Base-by-base conservation (phyloP, 2,888 invertebrate species). In the Scrobipalpa costella region DNA sequence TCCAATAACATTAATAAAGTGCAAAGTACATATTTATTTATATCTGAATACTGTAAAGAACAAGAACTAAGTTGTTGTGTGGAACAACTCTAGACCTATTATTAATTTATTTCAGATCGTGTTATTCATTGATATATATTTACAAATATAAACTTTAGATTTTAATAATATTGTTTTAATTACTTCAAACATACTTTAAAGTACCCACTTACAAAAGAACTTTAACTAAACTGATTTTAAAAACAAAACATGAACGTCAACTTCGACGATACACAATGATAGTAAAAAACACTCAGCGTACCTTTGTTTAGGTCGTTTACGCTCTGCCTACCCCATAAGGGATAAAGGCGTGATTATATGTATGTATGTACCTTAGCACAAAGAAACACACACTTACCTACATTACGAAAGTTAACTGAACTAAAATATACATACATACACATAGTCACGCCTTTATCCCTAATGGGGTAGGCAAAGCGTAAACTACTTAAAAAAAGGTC, bases 131-230 rank as follows among this genome's bases (percentile, higher is more conserved):
- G 64, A 78, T 75, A 75, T 76, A 77, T 78, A 79, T 78, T 78
- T 77, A 81, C 78, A 81, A 79, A 80, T 79, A 80, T 78, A 80
- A 75, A 78, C 70, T 74, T 78, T 79, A 80, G 79, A 79, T 75
- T 78, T 77, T 75, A 74, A 70, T 68, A 66, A 62, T 68, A 60
- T 75, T 74, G 76, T 78, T 77, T 78, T 69, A 76, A 67, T 76
- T 11, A 62, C 15, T 57, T 19, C 15, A 52, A 52, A 47, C 2
- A 19, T 5, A 47, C n/a, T 3, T 49, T 17, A 49, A 17, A 17
- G 17, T 19, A 49, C 13, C n/a, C n/a, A n/a, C n/a, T 27, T 27
- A 27, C 27, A 27, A 5, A 27, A 5, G 27, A 27, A 27, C 27
- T 5, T 27, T 27, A 27, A 27, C 27, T 27, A 40, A 40, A 40